These are phyloP conservation scores for Ochotona princeps DNA, from an alignment of 2,113 vertebrate species.

Conservation along the genomic window DNA sequence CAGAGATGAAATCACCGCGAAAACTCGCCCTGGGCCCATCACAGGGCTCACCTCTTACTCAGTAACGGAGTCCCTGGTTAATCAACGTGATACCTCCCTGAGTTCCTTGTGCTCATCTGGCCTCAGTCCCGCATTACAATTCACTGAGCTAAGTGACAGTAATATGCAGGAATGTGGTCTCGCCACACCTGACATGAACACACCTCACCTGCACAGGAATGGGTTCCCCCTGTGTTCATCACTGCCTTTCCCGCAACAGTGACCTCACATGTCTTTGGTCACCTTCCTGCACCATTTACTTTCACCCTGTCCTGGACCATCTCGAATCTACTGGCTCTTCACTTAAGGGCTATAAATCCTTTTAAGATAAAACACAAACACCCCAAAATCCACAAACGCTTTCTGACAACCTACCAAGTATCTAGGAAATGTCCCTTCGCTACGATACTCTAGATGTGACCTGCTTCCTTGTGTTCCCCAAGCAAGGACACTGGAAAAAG, in stretches of 20 bases:
- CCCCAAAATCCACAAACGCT: background rate
- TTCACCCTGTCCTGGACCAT: background rate
- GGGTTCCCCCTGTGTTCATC: background rate
- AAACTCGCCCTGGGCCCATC: conserved; percentile 50
- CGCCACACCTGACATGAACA: background rate
- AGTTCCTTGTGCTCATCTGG: conserved; percentile 40
- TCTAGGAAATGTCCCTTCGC: background rate
- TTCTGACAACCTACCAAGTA: background rate
- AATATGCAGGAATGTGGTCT: background rate
- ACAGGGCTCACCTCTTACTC: conserved; percentile 13
- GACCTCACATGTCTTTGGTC: background rate
- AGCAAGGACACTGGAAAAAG: too few relatives aligned
- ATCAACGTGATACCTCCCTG: background rate
- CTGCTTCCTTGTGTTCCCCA: background rate
- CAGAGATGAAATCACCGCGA: conserved; percentile 58
- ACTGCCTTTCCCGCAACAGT: background rate
- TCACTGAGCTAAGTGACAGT: conserved; percentile 1
- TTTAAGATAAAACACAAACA: background rate
- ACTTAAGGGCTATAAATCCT: conserved; percentile 19
- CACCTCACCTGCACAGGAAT: background rate
- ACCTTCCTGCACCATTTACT: background rate
- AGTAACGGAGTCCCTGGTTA: conserved; percentile 45
- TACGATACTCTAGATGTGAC: background rate
- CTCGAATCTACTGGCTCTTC: background rate
- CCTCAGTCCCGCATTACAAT: conserved; percentile 22